A percentile compares a stretch with the other conserved stretches of the same genome.
phyloP scores from a whole-genome alignment of 1,140 invertebrate genomes.

The Drosophila obscura region DNA sequence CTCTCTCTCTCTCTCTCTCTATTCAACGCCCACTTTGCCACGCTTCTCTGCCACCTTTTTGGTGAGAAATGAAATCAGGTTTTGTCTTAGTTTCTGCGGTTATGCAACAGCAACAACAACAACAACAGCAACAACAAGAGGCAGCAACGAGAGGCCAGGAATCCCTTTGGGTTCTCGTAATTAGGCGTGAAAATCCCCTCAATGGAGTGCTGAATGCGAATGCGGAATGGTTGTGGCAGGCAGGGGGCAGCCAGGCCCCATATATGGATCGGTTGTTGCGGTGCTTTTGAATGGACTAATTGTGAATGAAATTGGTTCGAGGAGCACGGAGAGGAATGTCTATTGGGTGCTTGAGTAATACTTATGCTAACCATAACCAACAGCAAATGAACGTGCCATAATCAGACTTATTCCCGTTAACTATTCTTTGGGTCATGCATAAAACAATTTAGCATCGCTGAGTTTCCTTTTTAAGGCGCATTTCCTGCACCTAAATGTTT shows the following conservation, averaged over 20 bases:
- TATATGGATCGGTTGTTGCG: neutral
- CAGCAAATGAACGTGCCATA: too few relatives aligned
- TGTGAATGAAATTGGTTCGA: neutral
- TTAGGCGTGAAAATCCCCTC: slow-evolving; percentile 67
- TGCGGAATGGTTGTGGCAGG: neutral
- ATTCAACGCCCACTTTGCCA: neutral
- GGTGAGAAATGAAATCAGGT: slow-evolving; percentile 23
- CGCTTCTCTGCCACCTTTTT: slow-evolving; percentile 4
- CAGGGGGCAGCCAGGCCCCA: neutral
- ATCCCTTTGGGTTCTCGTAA: slow-evolving; percentile 52
- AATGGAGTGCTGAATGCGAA: slow-evolving; percentile 43
- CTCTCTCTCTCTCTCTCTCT: too few relatives aligned
- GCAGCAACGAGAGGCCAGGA: neutral
- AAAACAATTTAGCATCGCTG: too few relatives aligned
- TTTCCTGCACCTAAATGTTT: too few relatives aligned
- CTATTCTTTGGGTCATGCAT: too few relatives aligned
- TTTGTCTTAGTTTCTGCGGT: slow-evolving; percentile 33
- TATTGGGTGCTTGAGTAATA: too few relatives aligned
- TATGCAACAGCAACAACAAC: slow-evolving; percentile 7
- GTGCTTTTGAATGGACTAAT: slow-evolving; percentile 5
- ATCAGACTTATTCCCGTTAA: too few relatives aligned
- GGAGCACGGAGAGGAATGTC: too few relatives aligned
- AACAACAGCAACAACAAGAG: slow-evolving; percentile 13
- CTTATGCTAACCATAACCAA: too few relatives aligned
- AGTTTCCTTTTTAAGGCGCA: too few relatives aligned